A percentile compares a stretch with the other conserved stretches of the same genome.
phyloP scores from a whole-genome alignment of 2,797 vertebrate genomes.

The Cyclura pinguis region DNA sequence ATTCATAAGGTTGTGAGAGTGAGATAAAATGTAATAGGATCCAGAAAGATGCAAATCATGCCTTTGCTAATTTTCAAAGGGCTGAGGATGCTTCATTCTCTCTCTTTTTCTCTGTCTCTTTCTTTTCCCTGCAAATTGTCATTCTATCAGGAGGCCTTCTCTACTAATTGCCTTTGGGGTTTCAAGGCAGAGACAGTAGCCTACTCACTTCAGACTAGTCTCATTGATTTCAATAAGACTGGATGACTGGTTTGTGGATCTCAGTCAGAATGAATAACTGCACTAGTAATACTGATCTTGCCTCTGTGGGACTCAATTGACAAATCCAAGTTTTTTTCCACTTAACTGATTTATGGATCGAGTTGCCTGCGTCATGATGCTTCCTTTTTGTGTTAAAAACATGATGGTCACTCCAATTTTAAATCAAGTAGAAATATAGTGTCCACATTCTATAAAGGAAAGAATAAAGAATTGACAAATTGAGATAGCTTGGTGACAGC shows the following conservation, averaged over 20 bases:
- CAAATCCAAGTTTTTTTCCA: conserved; percentile 2
- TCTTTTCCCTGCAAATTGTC: background rate
- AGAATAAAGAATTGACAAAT: background rate
- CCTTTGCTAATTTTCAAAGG: too few species aligned
- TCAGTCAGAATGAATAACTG: conserved; percentile 8
- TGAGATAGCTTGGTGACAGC: conserved; percentile 41
- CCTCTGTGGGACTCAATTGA: background rate
- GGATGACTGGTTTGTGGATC: background rate
- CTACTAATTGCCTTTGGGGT: background rate
- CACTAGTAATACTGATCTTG: background rate
- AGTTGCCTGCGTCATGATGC: background rate
- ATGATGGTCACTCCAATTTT: conserved; percentile 27
- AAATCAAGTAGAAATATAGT: conserved; percentile 29
- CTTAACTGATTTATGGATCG: background rate
- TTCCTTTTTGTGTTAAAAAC: conserved; percentile 11
- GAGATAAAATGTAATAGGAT: too few species aligned
- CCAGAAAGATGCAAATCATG: too few species aligned
- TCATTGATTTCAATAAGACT: conserved; percentile 15
- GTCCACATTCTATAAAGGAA: background rate
- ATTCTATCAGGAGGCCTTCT: conserved; percentile 1
- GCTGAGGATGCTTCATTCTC: background rate
- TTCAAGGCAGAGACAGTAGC: background rate
- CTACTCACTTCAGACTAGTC: background rate
- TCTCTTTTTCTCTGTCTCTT: too few species aligned
- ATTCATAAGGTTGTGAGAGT: too few species aligned